Conservation (phyloP, 2,797 vertebrate species). For the Meda fulgida region DNA sequence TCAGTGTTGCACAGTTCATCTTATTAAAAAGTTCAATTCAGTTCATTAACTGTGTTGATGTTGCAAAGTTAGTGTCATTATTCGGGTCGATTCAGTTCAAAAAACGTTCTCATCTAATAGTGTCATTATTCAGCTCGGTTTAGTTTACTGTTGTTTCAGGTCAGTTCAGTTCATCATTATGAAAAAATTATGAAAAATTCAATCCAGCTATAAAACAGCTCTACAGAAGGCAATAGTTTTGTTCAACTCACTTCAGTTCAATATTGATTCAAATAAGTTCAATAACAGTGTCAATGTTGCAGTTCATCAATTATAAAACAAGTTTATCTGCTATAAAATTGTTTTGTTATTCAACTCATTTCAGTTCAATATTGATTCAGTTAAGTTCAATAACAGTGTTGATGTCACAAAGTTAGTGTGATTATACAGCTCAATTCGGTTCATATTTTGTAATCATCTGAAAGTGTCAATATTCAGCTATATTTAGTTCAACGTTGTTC, state of each 20-base stretch:
- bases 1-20: neutral
- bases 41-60: neutral
- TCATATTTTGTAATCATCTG: neutral
- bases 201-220: neutral
- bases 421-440: neutral
- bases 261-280: neutral
- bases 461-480: neutral
- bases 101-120: too few species aligned
- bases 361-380: too few species aligned
- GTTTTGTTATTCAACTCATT: too few species aligned
- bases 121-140: neutral
- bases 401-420: too few species aligned
- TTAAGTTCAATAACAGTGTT: too few species aligned
- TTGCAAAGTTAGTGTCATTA: neutral
- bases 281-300: neutral
- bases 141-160: too few species aligned
- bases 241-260: too few species aligned
- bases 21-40: neutral
- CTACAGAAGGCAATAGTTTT: neutral
- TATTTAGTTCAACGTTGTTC: too few species aligned
- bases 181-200: too few species aligned
- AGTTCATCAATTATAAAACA: too few species aligned
- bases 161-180: too few species aligned
- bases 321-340: too few species aligned
- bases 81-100: neutral